A percentile compares a stretch with the other conserved stretches of the same genome.
phyloP scores from a whole-genome alignment of 2,888 invertebrate genomes.

The Euproctis similis region DNA sequence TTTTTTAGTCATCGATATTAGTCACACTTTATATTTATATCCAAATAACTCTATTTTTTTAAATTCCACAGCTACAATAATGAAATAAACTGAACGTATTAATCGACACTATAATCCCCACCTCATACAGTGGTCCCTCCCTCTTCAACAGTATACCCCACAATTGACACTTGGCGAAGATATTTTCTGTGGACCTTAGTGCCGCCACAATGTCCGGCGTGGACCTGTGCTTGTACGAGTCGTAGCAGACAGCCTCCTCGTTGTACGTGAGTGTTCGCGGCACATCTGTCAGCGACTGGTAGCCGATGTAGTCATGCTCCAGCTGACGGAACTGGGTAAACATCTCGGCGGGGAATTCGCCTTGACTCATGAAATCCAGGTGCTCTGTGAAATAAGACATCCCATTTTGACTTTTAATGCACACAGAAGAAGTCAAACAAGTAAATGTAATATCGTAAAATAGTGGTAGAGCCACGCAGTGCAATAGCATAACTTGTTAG shows the following conservation, averaged over 20 bases:
- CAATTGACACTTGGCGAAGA: slow-evolving; percentile 88
- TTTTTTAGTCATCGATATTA: no score
- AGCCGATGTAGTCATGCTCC: slow-evolving; percentile 93
- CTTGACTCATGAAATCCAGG: slow-evolving; percentile 95
- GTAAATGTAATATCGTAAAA: no score
- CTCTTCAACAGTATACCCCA: slow-evolving; percentile 87
- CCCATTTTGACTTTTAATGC: no score
- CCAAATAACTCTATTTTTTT: no score
- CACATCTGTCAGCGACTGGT: slow-evolving; percentile 96
- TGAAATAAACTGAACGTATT: no score
- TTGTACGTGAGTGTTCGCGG: slow-evolving; percentile 86
- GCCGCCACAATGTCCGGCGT: slow-evolving; percentile 85
- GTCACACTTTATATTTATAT: no score
- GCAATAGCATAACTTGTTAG: no score
- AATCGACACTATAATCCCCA: no score
- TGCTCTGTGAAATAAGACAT: slow-evolving; percentile 90
- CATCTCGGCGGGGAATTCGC: slow-evolving; percentile 81
- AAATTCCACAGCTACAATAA: no score
- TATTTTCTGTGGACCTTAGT: slow-evolving; percentile 80
- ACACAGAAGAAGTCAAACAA: no score
- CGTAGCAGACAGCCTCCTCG: slow-evolving; percentile 76
- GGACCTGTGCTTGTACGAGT: slow-evolving; percentile 79
- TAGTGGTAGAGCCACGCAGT: no score
- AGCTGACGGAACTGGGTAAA: slow-evolving; percentile 91
- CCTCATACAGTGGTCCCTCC: slow-evolving; percentile 87